Conservation (phyloP, 2,113 vertebrate genomes). For the Microtus richardsoni region DNA sequence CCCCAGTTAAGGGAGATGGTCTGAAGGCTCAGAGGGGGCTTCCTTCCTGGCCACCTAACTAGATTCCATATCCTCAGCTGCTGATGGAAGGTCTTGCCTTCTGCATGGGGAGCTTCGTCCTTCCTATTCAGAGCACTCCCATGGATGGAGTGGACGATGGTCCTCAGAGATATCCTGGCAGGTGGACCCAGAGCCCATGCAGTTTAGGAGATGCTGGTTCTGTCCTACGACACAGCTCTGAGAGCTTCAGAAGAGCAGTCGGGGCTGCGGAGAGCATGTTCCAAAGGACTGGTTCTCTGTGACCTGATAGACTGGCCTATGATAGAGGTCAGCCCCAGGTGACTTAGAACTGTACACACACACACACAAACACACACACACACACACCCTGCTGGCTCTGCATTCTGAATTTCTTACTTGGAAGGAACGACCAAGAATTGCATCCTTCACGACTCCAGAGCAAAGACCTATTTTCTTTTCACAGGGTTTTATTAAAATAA, state of each 20-base stretch:
- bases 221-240: too few relatives aligned
- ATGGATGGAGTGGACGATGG: too few relatives aligned
- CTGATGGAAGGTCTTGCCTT: rapidly evolving
- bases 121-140: rapidly evolving
- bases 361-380: background rate
- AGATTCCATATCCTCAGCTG: background rate
- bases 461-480: too few relatives aligned
- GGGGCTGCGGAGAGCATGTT: rapidly evolving
- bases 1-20: rapidly evolving
- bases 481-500: background rate
- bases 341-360: too few relatives aligned
- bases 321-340: background rate
- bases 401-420: background rate
- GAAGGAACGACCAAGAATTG: too few relatives aligned
- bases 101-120: rapidly evolving
- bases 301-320: background rate
- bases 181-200: background rate
- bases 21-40: too few relatives aligned
- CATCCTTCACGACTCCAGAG: rapidly evolving
- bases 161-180: too few relatives aligned
- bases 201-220: background rate
- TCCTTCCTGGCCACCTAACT: background rate
- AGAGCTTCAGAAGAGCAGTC: background rate
- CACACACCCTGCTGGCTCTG: background rate
- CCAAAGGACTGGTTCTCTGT: background rate